Evolutionary conservation across 2,888 invertebrate genomes (phyloP).

Genomic region (Amphipyra tragopoginis): DNA sequence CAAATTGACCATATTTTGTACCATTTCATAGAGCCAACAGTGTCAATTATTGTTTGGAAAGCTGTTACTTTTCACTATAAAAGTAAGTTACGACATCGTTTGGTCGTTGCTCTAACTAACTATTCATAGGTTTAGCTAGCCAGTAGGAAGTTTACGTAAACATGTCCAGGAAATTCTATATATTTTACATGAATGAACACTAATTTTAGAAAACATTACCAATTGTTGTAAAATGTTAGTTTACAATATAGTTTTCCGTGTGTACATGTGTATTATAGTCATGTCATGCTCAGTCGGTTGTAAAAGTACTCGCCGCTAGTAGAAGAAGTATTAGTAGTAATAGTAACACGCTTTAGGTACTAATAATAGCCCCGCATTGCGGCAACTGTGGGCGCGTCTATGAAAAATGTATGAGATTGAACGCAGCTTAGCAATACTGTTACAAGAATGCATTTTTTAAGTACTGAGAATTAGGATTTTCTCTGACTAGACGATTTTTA

Average conservation of each 20-base stretch:
- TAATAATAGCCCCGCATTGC: conserved; percentile 12
- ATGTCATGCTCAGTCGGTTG: conserved; percentile 43
- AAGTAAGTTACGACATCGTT: conserved; percentile 33
- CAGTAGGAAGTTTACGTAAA: conserved; percentile 38
- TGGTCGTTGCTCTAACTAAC: conserved; percentile 15
- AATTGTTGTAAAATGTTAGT: conserved; percentile 1
- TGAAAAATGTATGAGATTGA: conserved; percentile 47
- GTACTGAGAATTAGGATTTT: conserved; percentile 8
- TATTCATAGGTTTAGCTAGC: conserved; percentile 4
- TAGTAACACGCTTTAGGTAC: conserved; percentile 19
- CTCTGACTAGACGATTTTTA: conserved; percentile 1
- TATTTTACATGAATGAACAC: conserved; percentile 9
- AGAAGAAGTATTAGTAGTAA: conserved; percentile 6
- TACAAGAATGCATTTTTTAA: conserved; percentile 27
- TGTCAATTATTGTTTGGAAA: conserved; percentile 29
- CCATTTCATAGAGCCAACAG: conserved; percentile 1
- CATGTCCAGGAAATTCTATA: conserved; percentile 23
- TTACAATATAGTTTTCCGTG: conserved; percentile 3
- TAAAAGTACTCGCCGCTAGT: conserved; percentile 16
- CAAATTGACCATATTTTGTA: background rate
- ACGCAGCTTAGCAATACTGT: conserved; percentile 10
- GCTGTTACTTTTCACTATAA: conserved; percentile 20
- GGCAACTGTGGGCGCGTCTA: conserved; percentile 33
- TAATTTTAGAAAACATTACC: background rate
- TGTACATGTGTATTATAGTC: conserved; percentile 3